Evolutionary conservation across 2,113 vertebrate species (phyloP), one percentile per base, ranked within the genome.

Genomic region (Phrynosoma blainvillii): DNA sequence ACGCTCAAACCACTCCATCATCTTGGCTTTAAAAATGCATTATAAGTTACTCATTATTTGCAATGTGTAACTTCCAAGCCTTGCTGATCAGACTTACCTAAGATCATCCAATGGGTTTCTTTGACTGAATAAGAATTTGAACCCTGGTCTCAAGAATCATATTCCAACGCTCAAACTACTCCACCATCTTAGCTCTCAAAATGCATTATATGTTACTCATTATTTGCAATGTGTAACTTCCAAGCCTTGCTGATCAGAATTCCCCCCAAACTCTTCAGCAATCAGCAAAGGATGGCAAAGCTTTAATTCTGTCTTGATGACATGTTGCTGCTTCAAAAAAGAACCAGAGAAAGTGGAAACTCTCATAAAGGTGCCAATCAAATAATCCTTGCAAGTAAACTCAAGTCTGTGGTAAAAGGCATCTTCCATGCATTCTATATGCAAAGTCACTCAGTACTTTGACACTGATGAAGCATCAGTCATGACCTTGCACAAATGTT

Each of bases 401-500:
- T 32, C 68, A 62, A 32, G 68, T 25, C 18, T 18, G 30, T 13
- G 16, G 21, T 71, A 59, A 36, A 36, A 30, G 23, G 32, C 56
- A 27, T 36, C 23, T 82, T 21, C 20, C 68, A 23, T 56, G 47
- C 42, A 12, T 73, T 75, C 18, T 6, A 11, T 75, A 8, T 74
- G 70, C 52, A 14, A 40, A 84, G 71, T 74, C n/a, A 84, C 21
- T 75, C 14, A 14, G 7, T 65, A 20, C 47, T n/a, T n/a, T 66
- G 74, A 42, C 32, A 77, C 12, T 85, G 84, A 85, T 77, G 73
- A 89, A 84, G 36, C 47, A 70, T 66, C 85, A n/a, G 62, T 54
- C 30, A 9, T 42, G 56, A 65, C 77, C 56, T 86, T 11, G 47
- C 76, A 68, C 79, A 81, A 87, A 13, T 81, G 79, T 86, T 79